Conservation (phyloP, 2,113 vertebrate genomes). For the cattle (Bos taurus) region ARS-UCD2.0 NC_037350.1:14549501-14550000, state of each 20-base stretch:
- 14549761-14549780: neutral
- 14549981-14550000: neutral
- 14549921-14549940: neutral
- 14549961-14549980: neutral
- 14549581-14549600: neutral
- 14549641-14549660: no score
- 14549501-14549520: neutral
- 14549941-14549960: neutral
- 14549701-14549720: neutral
- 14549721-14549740: neutral
- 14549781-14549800: neutral
- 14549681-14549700: neutral
- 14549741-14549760: neutral
- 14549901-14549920: fast-evolving
- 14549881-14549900: fast-evolving
- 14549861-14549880: neutral
- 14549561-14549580: neutral
- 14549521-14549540: neutral
- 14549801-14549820: no score
- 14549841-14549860: neutral
- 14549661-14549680: neutral
- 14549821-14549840: fast-evolving
- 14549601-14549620: neutral
- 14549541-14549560: neutral
- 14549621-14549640: neutral